phyloP scores from a whole-genome alignment of 2,797 vertebrate species.

The Luscinia luscinia region DNA sequence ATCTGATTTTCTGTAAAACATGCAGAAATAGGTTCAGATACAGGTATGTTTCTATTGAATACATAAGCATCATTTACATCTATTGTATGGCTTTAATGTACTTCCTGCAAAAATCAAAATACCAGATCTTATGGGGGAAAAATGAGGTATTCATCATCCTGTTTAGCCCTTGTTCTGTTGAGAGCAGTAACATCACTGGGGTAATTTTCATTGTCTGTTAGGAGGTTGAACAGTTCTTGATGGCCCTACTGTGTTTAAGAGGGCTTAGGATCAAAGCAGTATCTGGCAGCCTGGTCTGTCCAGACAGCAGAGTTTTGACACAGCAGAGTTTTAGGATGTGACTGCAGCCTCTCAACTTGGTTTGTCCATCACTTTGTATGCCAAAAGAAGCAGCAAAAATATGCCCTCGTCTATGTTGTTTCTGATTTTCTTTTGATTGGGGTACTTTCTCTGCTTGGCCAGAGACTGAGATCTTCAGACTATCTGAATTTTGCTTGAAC shows the following conservation, averaged over 20 bases:
- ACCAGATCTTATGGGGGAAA: background rate
- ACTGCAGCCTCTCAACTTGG: background rate
- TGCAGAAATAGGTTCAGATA: slow-evolving; percentile 45
- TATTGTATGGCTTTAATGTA: background rate
- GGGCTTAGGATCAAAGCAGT: background rate
- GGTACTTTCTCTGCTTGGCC: background rate
- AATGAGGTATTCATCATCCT: background rate
- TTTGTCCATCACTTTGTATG: background rate
- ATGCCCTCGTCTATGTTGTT: background rate
- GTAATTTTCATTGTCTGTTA: background rate
- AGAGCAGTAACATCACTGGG: background rate
- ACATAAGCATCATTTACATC: slow-evolving; percentile 36
- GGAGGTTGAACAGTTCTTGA: background rate
- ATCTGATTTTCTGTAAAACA: slow-evolving; percentile 23
- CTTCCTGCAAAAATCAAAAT: slow-evolving; percentile 11
- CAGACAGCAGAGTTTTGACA: background rate
- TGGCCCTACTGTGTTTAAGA: background rate
- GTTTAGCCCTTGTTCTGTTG: background rate
- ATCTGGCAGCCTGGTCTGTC: background rate
- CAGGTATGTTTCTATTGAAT: slow-evolving; percentile 45
- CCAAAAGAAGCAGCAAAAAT: background rate
- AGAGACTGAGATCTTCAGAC: background rate
- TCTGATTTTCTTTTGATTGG: background rate
- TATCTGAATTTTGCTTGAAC: background rate
- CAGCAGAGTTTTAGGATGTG: background rate